phyloP scores from a whole-genome alignment of 2,888 invertebrate species.

The Ochlodes sylvanus region DNA sequence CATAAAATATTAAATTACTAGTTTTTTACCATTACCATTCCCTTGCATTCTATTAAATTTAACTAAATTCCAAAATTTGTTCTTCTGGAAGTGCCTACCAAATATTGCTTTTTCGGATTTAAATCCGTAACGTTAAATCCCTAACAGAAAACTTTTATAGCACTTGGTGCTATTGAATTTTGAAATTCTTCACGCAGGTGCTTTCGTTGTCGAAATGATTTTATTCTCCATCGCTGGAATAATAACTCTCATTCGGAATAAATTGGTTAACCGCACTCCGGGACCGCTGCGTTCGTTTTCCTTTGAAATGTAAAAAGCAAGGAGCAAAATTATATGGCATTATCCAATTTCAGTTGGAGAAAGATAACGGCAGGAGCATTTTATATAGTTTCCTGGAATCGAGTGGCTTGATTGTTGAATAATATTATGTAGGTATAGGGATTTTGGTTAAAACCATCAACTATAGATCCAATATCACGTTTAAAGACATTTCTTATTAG shows the following conservation, averaged over 20 bases:
- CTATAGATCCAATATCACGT: no score
- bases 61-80: no score
- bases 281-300: constrained; percentile 18
- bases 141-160: constrained; percentile 9
- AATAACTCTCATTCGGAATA: constrained; percentile 31
- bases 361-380: constrained; percentile 18
- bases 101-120: background rate
- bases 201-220: constrained; percentile 32
- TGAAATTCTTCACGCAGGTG: constrained; percentile 31
- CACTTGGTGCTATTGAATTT: constrained; percentile 28
- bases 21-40: no score
- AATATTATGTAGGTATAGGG: background rate
- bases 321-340: constrained; percentile 31
- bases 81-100: no score
- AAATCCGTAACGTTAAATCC: background rate
- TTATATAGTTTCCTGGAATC: constrained; percentile 21
- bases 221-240: constrained; percentile 30
- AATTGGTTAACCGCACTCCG: constrained; percentile 36
- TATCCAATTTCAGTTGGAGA: constrained; percentile 34
- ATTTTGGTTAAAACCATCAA: background rate
- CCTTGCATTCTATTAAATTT: no score
- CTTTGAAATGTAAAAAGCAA: constrained; percentile 29
- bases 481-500: no score
- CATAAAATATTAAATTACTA: no score
- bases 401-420: background rate